Base-by-base conservation (phyloP, 1,140 invertebrate genomes). In the Drosophila mojavensis region DNA sequence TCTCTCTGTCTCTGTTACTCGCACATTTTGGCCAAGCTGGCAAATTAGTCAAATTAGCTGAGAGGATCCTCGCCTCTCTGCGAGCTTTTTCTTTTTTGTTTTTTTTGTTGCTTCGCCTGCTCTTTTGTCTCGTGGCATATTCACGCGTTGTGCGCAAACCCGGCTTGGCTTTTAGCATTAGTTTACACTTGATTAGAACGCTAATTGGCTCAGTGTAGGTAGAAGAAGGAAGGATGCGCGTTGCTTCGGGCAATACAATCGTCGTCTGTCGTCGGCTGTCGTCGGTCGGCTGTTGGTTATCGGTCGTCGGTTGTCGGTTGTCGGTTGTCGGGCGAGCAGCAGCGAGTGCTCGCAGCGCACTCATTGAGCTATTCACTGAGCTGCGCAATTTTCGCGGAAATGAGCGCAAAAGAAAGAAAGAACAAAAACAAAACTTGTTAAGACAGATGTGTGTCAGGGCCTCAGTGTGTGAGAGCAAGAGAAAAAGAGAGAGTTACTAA, bases 101-200 rank as follows among this genome's bases (percentile, higher is more conserved):
- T 43, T 43, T n/a, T 45, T 45, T 2, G 43, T 17, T 36, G 24
- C 50, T 50, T 73, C 53, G 33, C 41, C 39, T 59, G 36, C 41
- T 60, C 63, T 63, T 86, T 81, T 79, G 85, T 84, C 84, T 89
- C 84, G 84, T 89, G 84, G 84, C 84, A 89, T 65, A 84, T 89
- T 89, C 84, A 89, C 84, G 83, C 83, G 83, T 88, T 88, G 72
- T 73, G 55, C 69, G 83, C 79, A 83, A 89, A 88, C 84, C 53
- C 73, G 79, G 81, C 78, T 84, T 81, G 81, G 84, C 84, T 89
- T 89, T 89, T 89, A 89, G 84, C 81, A 88, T 89, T 89, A 88
- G 84, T 89, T 89, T 89, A 89, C 84, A 81, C 84, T 89, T 89
- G 85, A 89, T 89, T 89, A 89, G 84, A 90, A 81, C 84, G 81